Percentiles rank a stretch among this genome's conserved stretches.
phyloP scores from a whole-genome alignment of 2,888 invertebrate genomes.

The Nasonia oneida region DNA sequence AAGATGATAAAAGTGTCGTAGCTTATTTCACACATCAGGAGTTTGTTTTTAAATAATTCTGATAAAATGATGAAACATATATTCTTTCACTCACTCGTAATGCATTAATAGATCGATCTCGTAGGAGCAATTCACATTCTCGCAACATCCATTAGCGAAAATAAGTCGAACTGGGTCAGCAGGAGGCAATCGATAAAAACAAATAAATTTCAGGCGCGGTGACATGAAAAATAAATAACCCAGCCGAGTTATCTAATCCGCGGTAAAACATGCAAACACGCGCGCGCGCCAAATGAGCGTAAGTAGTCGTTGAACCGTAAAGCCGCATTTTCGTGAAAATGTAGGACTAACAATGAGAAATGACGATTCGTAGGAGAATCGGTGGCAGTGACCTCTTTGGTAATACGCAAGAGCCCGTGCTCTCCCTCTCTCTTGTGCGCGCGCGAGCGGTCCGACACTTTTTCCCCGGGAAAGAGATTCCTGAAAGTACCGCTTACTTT shows the following conservation, averaged over 20 bases:
- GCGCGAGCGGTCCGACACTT: slow-evolving; percentile 37
- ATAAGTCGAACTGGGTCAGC: too few relatives aligned
- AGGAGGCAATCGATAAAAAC: too few relatives aligned
- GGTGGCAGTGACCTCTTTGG: slow-evolving; percentile 20
- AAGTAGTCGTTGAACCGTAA: background rate
- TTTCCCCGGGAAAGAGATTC: slow-evolving; percentile 34
- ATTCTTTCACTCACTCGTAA: too few relatives aligned
- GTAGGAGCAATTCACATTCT: too few relatives aligned
- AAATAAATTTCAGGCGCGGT: too few relatives aligned
- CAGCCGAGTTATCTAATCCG: background rate
- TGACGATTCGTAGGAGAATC: background rate
- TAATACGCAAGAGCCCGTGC: background rate
- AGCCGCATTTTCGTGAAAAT: slow-evolving; percentile 2
- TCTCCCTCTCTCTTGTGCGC: background rate
- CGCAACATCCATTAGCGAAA: too few relatives aligned
- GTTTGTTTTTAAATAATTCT: too few relatives aligned
- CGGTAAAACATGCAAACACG: background rate
- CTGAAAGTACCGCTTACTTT: slow-evolving; percentile 53
- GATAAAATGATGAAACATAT: too few relatives aligned
- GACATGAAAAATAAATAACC: too few relatives aligned
- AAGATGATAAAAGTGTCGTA: too few relatives aligned
- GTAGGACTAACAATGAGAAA: slow-evolving; percentile 5
- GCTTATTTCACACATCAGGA: too few relatives aligned
- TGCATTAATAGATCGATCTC: too few relatives aligned
- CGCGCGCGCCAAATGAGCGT: background rate